phyloP scores from a whole-genome alignment of 2,113 vertebrate genomes.

The Aleadryas rufinucha region DNA sequence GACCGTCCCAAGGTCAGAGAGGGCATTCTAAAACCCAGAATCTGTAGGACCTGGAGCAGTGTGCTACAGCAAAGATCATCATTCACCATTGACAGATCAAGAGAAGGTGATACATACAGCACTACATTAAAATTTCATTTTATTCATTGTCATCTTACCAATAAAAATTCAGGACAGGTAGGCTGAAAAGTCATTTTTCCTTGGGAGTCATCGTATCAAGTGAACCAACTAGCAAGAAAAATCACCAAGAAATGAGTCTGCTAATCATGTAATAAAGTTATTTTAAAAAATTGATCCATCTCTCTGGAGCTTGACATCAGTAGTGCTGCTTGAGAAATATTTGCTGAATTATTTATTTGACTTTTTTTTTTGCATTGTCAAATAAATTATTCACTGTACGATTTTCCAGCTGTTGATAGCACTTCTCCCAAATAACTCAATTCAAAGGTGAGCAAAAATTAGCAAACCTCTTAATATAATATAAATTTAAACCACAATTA shows the following conservation, averaged over 20 bases:
- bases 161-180: conserved; percentile 43
- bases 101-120: background rate
- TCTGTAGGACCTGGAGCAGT: background rate
- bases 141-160: conserved; percentile 41
- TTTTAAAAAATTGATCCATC: conserved; percentile 23
- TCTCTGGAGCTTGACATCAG: background rate
- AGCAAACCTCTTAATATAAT: background rate
- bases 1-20: background rate
- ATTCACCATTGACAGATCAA: background rate
- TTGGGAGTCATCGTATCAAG: background rate
- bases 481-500: background rate
- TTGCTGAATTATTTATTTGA: conserved; percentile 49
- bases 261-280: conserved; percentile 24
- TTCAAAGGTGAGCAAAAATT: background rate
- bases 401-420: conserved; percentile 9
- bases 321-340: background rate
- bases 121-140: conserved; percentile 10
- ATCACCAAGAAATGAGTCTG: background rate
- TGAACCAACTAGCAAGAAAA: conserved; percentile 33
- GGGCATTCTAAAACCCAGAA: rapidly evolving
- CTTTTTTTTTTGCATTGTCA: background rate
- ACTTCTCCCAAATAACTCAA: background rate
- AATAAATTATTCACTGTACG: conserved; percentile 14
- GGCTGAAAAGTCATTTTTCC: conserved; percentile 36
- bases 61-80: background rate